Percentiles rank a stretch among this genome's conserved stretches.
phyloP scores from a whole-genome alignment of 2,797 vertebrate species.

The Sylvilagus floridanus region DNA sequence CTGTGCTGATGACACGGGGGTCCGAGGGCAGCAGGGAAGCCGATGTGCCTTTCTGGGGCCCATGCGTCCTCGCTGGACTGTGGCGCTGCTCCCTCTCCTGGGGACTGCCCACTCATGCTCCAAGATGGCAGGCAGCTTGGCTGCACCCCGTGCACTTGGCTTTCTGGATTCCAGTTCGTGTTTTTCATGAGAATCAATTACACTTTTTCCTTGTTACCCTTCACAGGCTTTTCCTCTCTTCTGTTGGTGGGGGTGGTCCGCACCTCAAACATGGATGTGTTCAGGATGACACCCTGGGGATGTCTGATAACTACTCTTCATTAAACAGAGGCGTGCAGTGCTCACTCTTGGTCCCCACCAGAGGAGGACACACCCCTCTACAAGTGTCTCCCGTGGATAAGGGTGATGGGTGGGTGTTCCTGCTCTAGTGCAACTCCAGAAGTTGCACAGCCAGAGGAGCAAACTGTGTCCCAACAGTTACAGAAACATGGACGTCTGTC shows the following conservation, averaged over 20 bases:
- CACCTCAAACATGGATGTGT: background rate
- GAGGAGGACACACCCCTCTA: background rate
- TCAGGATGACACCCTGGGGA: background rate
- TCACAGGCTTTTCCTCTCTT: background rate
- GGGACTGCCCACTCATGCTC: background rate
- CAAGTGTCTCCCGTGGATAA: background rate
- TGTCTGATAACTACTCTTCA: background rate
- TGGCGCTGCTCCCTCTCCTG: background rate
- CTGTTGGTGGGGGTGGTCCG: background rate
- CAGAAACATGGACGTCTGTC: background rate
- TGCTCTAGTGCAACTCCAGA: constrained; percentile 22
- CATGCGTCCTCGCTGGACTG: background rate
- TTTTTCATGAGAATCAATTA: constrained; percentile 22
- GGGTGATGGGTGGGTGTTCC: background rate
- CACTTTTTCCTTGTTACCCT: background rate
- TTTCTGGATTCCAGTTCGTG: background rate
- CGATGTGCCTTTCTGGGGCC: background rate
- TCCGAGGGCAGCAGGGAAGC: background rate
- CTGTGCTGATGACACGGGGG: background rate
- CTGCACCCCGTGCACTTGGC: background rate
- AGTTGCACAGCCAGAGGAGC: background rate
- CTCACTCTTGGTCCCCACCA: background rate
- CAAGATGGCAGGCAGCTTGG: background rate
- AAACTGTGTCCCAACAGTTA: background rate
- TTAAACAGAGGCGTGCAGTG: background rate